Base-by-base conservation (phyloP, 92 coral and sea anemone genomes). In the Paramuricea clavata region DNA sequence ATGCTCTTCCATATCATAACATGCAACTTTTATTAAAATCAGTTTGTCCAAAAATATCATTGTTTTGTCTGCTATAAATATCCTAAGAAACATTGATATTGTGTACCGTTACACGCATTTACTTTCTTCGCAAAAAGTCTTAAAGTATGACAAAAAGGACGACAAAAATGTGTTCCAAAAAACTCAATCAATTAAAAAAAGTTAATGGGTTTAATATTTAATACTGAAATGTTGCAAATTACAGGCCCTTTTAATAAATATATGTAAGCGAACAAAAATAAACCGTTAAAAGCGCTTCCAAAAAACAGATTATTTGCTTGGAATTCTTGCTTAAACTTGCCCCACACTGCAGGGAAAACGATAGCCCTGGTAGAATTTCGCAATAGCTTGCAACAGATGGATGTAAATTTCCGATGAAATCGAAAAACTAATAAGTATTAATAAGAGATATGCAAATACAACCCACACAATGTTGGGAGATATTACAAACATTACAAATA, bases 371-470 rank as follows among this genome's bases (percentile, higher is more conserved):
- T 60, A 8, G 21, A 60, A 60, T 65, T 65, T 65, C 72, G 72
- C 41, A 65, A 65, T 31, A 33, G 35, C 39, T 12, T 5, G 39
- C 72, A 11, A 15, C 12, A 27, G 23, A 33, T 32, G 17, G 23
- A 16, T 30, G 0, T 9, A 28, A 11, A 28, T 33, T 33, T 33
- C n/a, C 39, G 19, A 65, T 13, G 16, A 28, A 26, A 62, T 12
- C 1, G 32, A 26, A 1, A 49, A 76, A 76, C 39, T 36, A 76
- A 76, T 76, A 76, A 76, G 50, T 76, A 76, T 76, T 76, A 42
- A 76, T 76, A 49, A 30, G 68, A 49, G 25, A 19, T 35, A 76
- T n/a, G 68, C 28, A 76, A 76, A 76, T 65, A 65, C 0, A 62
- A 28, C 22, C 39, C 72, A 28, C 36, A 28, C 68, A n/a, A n/a